phyloP scores from a whole-genome alignment of 2,113 vertebrate genomes.

The Elephantulus edwardii region DNA sequence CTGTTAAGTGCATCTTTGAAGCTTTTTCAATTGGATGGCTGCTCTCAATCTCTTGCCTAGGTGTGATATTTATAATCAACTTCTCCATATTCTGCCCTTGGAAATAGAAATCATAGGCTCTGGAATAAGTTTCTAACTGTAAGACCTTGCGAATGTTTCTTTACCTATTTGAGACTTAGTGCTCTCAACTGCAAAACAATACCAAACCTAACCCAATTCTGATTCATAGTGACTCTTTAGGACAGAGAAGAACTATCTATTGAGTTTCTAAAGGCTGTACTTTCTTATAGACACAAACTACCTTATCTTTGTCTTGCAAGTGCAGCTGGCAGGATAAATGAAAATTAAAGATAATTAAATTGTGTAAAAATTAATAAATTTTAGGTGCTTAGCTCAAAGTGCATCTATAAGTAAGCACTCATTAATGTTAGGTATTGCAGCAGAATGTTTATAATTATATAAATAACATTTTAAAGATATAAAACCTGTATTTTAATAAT shows the following conservation, averaged over 20 bases:
- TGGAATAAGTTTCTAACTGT: not conserved
- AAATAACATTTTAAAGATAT: not conserved
- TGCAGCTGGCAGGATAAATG: too few relatives aligned
- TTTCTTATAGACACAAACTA: too few relatives aligned
- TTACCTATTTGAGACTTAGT: not conserved
- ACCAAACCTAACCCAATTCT: too few relatives aligned
- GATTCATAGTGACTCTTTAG: too few relatives aligned
- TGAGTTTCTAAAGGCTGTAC: too few relatives aligned
- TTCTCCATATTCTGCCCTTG: not conserved
- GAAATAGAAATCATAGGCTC: constrained; percentile 6
- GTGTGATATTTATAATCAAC: not conserved
- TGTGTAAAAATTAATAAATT: constrained; percentile 11
- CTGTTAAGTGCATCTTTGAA: not conserved
- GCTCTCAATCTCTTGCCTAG: not conserved
- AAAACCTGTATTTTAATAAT: not conserved
- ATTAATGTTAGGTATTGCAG: not conserved
- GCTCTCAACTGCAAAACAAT: constrained; percentile 43
- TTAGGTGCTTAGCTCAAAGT: not conserved
- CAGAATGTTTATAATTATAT: not conserved
- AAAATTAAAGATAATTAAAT: constrained; percentile 14
- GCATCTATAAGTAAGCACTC: not conserved
- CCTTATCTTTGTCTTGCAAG: too few relatives aligned
- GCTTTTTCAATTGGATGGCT: not conserved
- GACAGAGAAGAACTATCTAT: too few relatives aligned
- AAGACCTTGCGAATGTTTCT: not conserved